Conservation (phyloP, 2,113 vertebrate species). For the Charina bottae region DNA sequence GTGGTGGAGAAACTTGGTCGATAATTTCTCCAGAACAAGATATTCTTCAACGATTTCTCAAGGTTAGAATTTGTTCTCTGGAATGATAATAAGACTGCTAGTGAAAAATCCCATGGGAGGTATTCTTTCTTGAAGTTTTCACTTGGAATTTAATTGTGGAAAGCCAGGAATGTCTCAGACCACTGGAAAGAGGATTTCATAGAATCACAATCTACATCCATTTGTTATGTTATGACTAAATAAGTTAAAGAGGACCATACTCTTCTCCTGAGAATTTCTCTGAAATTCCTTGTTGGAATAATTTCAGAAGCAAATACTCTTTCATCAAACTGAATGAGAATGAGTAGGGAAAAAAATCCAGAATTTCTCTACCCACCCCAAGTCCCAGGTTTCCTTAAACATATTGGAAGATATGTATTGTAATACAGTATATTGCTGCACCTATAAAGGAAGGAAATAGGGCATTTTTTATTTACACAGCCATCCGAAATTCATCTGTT, state of each 20-base stretch:
- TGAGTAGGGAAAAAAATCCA: neutral
- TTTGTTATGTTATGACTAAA: neutral
- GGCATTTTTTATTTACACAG: neutral
- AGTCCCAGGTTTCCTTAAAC: accelerated
- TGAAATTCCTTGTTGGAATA: neutral
- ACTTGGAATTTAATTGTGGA: neutral
- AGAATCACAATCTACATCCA: neutral
- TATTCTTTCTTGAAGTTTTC: neutral
- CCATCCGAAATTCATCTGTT: neutral
- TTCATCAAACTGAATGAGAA: neutral
- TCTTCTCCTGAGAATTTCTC: neutral
- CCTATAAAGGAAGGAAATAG: neutral
- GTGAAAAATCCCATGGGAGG: neutral
- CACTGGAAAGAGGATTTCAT: neutral
- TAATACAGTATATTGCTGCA: neutral
- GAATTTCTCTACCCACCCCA: neutral
- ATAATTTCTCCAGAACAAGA: too few species aligned
- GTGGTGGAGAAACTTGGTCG: too few species aligned
- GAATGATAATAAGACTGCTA: neutral
- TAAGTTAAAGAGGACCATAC: neutral
- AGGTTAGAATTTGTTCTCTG: neutral
- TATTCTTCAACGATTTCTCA: neutral
- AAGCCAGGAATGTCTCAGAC: neutral
- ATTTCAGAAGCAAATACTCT: neutral
- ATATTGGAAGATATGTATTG: neutral